Conservation (phyloP, 2,113 vertebrate genomes). For the Oceanites oceanicus region DNA sequence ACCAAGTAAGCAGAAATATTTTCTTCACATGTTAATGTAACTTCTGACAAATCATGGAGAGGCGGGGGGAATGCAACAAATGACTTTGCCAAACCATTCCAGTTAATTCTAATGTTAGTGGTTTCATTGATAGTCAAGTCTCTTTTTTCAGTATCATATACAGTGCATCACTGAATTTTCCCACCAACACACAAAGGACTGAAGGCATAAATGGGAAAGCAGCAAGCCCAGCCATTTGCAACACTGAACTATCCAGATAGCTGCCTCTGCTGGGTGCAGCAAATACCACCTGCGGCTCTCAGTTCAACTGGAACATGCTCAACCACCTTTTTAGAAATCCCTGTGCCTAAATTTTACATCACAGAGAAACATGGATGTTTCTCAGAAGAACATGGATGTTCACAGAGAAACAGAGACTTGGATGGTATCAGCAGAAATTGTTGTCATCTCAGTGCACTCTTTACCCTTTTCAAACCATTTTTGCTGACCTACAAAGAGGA, state of each 20-base stretch:
- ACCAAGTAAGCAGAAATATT: slow-evolving; percentile 27
- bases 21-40: not conserved
- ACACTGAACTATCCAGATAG: not conserved
- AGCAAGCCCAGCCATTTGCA: not conserved
- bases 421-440: not conserved
- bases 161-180: not conserved
- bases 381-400: no score
- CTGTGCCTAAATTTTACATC: not conserved
- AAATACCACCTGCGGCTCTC: not conserved
- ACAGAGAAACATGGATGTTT: not conserved
- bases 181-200: not conserved
- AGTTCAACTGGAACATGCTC: not conserved
- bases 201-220: fast-evolving
- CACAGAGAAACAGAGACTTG: not conserved
- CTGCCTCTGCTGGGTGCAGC: not conserved
- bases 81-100: not conserved
- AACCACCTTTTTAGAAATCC: not conserved
- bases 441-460: not conserved
- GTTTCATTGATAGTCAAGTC: not conserved
- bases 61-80: not conserved
- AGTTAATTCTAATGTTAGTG: not conserved
- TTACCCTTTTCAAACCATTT: not conserved
- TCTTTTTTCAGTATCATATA: not conserved
- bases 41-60: not conserved
- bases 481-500: not conserved